Percentiles rank a stretch among this genome's conserved stretches.
Conservation (phyloP, 2,797 vertebrate species). For the Malacoctenus gilli region DNA sequence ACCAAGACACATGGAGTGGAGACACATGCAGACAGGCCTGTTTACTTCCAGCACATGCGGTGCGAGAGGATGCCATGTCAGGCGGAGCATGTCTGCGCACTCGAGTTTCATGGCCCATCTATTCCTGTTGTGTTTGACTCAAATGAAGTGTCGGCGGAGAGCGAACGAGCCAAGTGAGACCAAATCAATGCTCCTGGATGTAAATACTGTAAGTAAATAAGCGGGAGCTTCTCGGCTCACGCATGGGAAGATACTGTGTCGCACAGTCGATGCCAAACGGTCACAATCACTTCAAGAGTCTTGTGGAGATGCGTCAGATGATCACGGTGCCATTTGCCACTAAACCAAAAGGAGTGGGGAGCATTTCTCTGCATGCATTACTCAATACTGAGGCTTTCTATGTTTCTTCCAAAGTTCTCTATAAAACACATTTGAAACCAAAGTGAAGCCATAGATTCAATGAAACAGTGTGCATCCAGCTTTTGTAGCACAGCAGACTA, state of each 20-base stretch:
- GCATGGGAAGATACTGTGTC: background rate
- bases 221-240: constrained; percentile 9
- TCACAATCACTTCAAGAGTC: constrained; percentile 9
- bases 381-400: too few relatives aligned
- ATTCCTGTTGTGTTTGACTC: constrained; percentile 36
- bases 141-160: constrained; percentile 38
- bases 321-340: too few relatives aligned
- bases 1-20: constrained; percentile 22
- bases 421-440: too few relatives aligned
- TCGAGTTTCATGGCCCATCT: constrained; percentile 31
- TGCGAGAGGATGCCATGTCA: constrained; percentile 28
- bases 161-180: constrained; percentile 26
- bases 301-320: too few relatives aligned
- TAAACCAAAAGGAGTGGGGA: too few relatives aligned
- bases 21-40: constrained; percentile 38
- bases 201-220: constrained; percentile 51
- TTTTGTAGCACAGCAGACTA: too few relatives aligned
- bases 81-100: constrained; percentile 21
- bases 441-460: too few relatives aligned
- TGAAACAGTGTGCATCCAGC: too few relatives aligned
- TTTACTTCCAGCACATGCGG: constrained; percentile 40
- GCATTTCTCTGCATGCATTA: too few relatives aligned
- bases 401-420: too few relatives aligned
- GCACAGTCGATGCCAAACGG: constrained; percentile 9
- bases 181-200: constrained; percentile 60